Percentiles rank a stretch among this genome's conserved stretches.
phyloP scores from a whole-genome alignment of 2,113 vertebrate species.

The Thunnus thynnus region DNA sequence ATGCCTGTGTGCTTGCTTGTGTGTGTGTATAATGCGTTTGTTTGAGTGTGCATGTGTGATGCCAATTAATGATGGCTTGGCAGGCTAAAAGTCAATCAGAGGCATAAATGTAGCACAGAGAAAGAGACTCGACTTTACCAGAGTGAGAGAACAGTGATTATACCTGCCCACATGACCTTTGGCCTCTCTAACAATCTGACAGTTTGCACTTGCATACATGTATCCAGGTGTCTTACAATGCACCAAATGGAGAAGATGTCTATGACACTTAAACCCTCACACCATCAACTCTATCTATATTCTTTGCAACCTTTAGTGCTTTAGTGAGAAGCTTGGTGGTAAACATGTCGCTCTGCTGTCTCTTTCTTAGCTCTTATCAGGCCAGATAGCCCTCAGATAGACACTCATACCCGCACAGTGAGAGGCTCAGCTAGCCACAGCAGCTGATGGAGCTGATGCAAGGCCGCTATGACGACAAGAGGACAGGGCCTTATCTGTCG shows the following conservation, averaged over 20 bases:
- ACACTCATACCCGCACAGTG: constrained; percentile 63
- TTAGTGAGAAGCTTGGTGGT: constrained; percentile 29
- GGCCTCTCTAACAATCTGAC: background rate
- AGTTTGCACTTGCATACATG: background rate
- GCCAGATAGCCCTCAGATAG: constrained; percentile 63
- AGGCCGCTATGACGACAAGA: constrained; percentile 72
- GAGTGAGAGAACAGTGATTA: constrained; percentile 34
- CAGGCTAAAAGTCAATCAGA: constrained; percentile 67
- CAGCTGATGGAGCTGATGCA: constrained; percentile 68
- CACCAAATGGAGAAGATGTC: background rate
- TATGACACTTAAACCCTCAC: constrained; percentile 19
- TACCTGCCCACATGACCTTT: constrained; percentile 20
- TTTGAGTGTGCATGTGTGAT: constrained; percentile 24
- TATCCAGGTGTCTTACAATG: background rate
- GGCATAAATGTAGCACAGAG: constrained; percentile 43
- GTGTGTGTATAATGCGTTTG: constrained; percentile 33
- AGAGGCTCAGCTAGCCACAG: constrained; percentile 68
- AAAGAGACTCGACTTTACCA: constrained; percentile 24
- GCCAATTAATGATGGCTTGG: constrained; percentile 69
- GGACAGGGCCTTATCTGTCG: constrained; percentile 78
- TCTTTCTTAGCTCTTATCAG: constrained; percentile 68
- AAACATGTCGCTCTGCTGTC: constrained; percentile 45
- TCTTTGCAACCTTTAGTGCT: constrained; percentile 29
- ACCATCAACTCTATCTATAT: background rate
- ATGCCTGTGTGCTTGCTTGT: background rate